These are phyloP conservation scores for Ambastaia sidthimunki DNA, from an alignment of 2,797 vertebrate genomes.

Conservation along the genomic window DNA sequence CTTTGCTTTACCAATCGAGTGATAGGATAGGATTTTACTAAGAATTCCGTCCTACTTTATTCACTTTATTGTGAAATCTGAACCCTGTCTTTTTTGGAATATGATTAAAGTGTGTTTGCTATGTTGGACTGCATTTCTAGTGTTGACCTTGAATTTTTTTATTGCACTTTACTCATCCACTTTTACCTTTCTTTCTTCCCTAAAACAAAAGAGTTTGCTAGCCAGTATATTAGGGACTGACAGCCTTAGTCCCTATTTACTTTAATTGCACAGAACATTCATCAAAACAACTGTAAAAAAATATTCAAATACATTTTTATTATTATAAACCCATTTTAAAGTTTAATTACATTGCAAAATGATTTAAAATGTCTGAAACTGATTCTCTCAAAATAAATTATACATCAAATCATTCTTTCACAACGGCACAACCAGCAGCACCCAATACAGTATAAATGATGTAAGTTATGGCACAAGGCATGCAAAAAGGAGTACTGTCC, in stretches of 20 bases:
- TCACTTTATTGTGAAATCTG: not conserved
- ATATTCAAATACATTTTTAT: not conserved
- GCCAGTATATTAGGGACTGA: not conserved
- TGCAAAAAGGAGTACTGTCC: not conserved
- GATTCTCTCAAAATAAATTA: not conserved
- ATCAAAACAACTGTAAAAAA: not conserved
- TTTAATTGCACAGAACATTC: not conserved
- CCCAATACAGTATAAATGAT: not conserved
- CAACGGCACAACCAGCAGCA: not conserved
- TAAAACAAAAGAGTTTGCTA: not conserved
- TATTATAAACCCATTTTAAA: not conserved
- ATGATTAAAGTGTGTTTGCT: not conserved
- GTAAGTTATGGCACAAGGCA: not conserved
- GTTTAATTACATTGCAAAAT: not conserved
- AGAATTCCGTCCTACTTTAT: not conserved
- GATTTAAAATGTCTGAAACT: not conserved
- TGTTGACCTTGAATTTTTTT: not conserved
- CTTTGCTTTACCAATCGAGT: no score
- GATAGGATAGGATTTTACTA: no score
- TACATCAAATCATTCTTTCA: not conserved
- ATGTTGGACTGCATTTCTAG: not conserved
- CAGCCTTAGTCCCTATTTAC: not conserved
- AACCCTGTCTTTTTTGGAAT: not conserved
- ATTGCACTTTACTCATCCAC: not conserved
- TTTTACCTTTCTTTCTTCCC: not conserved